These are phyloP conservation scores for Drosophila punjabiensis DNA, from an alignment of 1,140 invertebrate species.

Conservation along the genomic window DNA sequence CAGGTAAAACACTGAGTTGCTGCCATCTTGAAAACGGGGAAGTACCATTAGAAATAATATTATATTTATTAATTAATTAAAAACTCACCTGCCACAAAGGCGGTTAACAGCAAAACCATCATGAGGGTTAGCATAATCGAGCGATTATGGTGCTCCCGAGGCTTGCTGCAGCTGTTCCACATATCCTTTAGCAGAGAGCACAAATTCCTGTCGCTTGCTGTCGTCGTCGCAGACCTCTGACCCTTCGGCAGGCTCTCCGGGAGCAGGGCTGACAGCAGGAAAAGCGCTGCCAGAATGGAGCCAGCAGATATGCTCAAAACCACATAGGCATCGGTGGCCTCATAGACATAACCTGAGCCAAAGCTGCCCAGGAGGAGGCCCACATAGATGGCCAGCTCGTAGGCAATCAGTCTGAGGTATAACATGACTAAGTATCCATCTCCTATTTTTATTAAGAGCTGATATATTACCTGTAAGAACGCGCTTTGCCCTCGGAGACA, in stretches of 20 bases:
- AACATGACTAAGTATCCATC: background rate
- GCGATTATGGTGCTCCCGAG: constrained; percentile 87
- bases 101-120: constrained; percentile 86
- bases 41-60: background rate
- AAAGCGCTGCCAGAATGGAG: constrained; percentile 51
- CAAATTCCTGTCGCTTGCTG: background rate
- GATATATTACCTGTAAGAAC: constrained; percentile 85
- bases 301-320: constrained; percentile 64
- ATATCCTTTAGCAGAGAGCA: constrained; percentile 86
- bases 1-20: constrained; percentile 87
- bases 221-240: constrained; percentile 45
- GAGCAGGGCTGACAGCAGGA: constrained; percentile 55
- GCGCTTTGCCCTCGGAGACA: constrained; percentile 86
- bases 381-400: constrained; percentile 87
- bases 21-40: constrained; percentile 67
- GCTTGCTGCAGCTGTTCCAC: constrained; percentile 87
- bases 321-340: constrained; percentile 56
- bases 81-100: constrained; percentile 84
- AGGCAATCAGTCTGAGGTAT: constrained; percentile 87
- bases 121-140: constrained; percentile 87
- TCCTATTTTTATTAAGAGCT: background rate
- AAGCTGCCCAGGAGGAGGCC: constrained; percentile 87
- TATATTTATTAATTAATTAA: too few relatives aligned
- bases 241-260: constrained; percentile 63
- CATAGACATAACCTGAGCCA: constrained; percentile 84